These are phyloP conservation scores for Hypotaenidia philippensis DNA, from an alignment of 2,797 vertebrate species.

Conservation along the genomic window DNA sequence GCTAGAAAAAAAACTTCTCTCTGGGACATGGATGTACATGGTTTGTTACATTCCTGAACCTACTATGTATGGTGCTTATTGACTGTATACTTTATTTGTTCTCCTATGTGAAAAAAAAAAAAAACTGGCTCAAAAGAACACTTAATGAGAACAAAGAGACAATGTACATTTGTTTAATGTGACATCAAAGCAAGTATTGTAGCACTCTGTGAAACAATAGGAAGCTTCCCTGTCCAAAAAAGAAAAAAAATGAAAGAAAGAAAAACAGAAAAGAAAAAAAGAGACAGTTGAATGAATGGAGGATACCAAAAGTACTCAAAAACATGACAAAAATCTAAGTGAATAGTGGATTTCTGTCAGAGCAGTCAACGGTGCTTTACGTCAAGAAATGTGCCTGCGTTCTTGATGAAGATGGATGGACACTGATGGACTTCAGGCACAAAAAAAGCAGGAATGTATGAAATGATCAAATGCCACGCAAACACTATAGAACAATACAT, in stretches of 20 bases:
- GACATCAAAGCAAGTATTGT: constrained; percentile 86
- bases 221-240: constrained; percentile 80
- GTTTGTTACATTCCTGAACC: constrained; percentile 87
- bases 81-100: constrained; percentile 86
- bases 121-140: constrained; percentile 82
- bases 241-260: constrained; percentile 1
- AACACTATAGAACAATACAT: constrained; percentile 74
- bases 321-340: constrained; percentile 62
- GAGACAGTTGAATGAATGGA: constrained; percentile 68
- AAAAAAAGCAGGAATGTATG: constrained; percentile 77
- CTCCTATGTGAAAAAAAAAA: constrained; percentile 80
- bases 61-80: constrained; percentile 91
- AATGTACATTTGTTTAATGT: constrained; percentile 85
- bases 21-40: constrained; percentile 87
- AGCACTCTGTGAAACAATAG: constrained; percentile 79
- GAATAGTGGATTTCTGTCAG: constrained; percentile 72
- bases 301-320: constrained; percentile 74
- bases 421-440: constrained; percentile 69
- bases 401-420: constrained; percentile 74
- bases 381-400: constrained; percentile 76
- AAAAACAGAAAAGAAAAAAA: constrained; percentile 50
- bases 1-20: constrained; percentile 83
- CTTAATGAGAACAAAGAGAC: constrained; percentile 83
- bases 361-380: constrained; percentile 80
- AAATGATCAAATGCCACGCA: constrained; percentile 72